A percentile compares a stretch with the other conserved stretches of the same genome.
These are phyloP conservation scores for Mastomys natalensis DNA, from an alignment of 2,113 vertebrate species.

Conservation along the genomic window DNA sequence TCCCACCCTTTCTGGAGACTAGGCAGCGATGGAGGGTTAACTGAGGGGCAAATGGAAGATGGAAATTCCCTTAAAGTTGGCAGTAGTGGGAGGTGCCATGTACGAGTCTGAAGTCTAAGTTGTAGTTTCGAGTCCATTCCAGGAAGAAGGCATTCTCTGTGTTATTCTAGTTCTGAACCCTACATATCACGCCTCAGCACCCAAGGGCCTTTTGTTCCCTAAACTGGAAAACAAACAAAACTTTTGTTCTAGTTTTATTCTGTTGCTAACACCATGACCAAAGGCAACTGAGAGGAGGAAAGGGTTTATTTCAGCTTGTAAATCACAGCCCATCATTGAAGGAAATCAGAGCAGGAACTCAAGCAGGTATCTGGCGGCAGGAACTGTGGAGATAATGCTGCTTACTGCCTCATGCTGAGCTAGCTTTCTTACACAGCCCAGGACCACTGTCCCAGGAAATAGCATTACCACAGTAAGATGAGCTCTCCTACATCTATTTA, in stretches of 20 bases:
- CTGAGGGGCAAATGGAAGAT: conserved; percentile 58
- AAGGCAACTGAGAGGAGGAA: neutral
- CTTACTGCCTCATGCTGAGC: neutral
- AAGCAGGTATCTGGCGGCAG: neutral
- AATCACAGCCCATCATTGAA: neutral
- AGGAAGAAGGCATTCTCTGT: conserved; percentile 54
- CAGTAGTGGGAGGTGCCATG: conserved; percentile 45
- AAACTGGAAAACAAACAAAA: neutral
- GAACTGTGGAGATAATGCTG: neutral
- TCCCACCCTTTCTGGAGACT: conserved; percentile 71
- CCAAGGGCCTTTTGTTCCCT: neutral
- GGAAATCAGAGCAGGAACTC: neutral
- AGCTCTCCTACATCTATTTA: too few species aligned
- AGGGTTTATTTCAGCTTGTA: neutral
- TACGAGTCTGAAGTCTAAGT: conserved; percentile 26
- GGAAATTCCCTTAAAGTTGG: conserved; percentile 82
- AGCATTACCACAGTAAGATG: neutral
- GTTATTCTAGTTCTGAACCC: neutral
- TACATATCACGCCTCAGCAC: neutral
- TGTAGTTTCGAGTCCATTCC: conserved; percentile 58
- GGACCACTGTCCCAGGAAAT: neutral
- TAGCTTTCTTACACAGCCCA: neutral
- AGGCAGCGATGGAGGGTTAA: conserved; percentile 73
- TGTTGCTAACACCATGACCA: neutral
- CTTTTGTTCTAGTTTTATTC: neutral